phyloP scores from a whole-genome alignment of 2,113 vertebrate species.

The Dissostichus mawsoni region DNA sequence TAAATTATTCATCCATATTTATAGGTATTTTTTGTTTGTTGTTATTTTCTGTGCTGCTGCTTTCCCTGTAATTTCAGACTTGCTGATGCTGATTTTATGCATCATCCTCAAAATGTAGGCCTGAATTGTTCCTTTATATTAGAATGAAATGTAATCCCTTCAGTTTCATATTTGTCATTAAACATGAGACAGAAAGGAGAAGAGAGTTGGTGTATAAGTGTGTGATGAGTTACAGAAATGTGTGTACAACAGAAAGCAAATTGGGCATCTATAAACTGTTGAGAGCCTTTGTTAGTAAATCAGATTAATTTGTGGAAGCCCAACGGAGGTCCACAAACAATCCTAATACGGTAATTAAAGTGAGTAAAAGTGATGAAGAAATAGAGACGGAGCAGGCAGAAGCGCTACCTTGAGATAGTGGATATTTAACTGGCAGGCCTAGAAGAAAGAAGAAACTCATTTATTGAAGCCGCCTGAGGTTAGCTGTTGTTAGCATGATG shows the following conservation, averaged over 20 bases:
- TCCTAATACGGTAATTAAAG: conserved; percentile 46
- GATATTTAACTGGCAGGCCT: conserved; percentile 89
- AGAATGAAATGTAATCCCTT: background rate
- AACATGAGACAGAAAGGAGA: conserved; percentile 13
- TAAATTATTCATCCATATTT: background rate
- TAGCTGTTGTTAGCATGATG: conserved; percentile 3
- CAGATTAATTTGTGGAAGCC: conserved; percentile 79
- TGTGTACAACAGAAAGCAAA: conserved; percentile 18
- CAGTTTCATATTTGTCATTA: conserved; percentile 14
- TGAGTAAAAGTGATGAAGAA: conserved; percentile 53
- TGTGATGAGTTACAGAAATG: conserved; percentile 12
- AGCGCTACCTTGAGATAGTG: conserved; percentile 89
- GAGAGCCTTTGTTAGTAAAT: conserved; percentile 83
- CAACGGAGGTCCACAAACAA: conserved; percentile 77
- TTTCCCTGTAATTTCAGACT: conserved; percentile 5
- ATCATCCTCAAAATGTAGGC: background rate
- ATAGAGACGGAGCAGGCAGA: conserved; percentile 55
- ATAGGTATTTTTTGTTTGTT: background rate
- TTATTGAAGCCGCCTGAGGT: conserved; percentile 56
- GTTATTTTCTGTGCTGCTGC: background rate
- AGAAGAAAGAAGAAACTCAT: conserved; percentile 83
- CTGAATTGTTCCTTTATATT: background rate
- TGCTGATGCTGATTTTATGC: background rate
- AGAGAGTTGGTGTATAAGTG: background rate
- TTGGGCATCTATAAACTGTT: conserved; percentile 35